Evolutionary conservation across 1,140 invertebrate species (phyloP), one percentile per base, ranked within the genome.

Genomic region (Vanessa atalanta): DNA sequence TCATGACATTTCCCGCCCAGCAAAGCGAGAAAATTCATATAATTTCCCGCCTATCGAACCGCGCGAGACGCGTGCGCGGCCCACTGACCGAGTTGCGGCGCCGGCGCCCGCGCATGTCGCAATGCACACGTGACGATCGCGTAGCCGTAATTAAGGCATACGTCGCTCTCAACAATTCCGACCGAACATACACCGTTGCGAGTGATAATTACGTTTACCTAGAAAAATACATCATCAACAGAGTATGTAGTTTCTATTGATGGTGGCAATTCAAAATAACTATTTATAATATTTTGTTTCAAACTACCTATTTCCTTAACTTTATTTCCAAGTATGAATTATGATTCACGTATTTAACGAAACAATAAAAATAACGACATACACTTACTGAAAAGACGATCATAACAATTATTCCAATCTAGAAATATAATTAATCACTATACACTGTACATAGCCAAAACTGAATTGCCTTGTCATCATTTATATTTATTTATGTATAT

Each of bases 1-100:
- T 31, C 26, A 31, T 60, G 20, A 63, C 7, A 53, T 64, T 64
- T 48, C 26, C 72, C 66, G 65, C 57, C 65, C 64, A 72, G 23
- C 14, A 48, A 47, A 31, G 63, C 63, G 12, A 8, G 23, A 9
- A 60, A 61, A 70, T 13, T n/a, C 43, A 50, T 70, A 70, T 14
- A 57, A 20, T 72, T 72, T 72, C 70, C 70, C 53, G 64, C 70
- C 70, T 60, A 72, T 3, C 20, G 11, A 51, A 43, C n/a, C 20
- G 53, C 26, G 50, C 16, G 51, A 23, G 31, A 31, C 53, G 53
- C 70, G 26, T 43, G 65, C 72, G 72, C 72, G 79, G 81, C 81
- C 79, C 79, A 81, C 71, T 86, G 83, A 85, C 83, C 81, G 85
- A 81, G 72, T 77, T 84, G 80, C 75, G 74, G 75, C 82, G 79